Evolutionary conservation across 2,797 vertebrate species (phyloP).

Genomic region (Pterois miles): DNA sequence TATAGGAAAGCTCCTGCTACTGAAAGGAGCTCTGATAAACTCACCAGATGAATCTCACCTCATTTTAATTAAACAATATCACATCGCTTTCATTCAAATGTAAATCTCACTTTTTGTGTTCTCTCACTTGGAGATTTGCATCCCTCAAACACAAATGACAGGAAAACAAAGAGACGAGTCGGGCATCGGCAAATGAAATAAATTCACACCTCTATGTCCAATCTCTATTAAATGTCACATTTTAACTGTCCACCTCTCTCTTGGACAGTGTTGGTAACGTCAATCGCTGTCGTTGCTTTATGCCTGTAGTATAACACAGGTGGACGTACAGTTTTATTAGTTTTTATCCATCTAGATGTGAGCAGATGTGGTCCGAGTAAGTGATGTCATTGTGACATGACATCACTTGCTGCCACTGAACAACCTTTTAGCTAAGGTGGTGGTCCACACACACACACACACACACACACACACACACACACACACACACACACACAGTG

Average conservation of each 20-base stretch:
- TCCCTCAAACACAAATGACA: conserved; percentile 3
- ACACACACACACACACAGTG: not conserved
- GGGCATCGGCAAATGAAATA: not conserved
- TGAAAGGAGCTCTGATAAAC: conserved; percentile 20
- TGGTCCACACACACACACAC: not conserved
- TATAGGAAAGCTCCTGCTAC: not conserved
- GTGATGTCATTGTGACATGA: not conserved
- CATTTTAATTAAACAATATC: conserved; percentile 27
- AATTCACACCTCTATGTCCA: not conserved
- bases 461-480: not conserved
- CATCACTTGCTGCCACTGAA: not conserved
- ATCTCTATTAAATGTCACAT: not conserved
- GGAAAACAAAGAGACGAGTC: not conserved
- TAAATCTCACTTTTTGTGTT: conserved; percentile 9
- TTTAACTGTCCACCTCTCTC: not conserved
- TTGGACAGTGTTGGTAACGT: not conserved
- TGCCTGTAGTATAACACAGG: not conserved
- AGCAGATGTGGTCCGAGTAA: not conserved
- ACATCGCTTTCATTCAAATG: conserved; percentile 30
- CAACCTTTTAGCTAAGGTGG: not conserved
- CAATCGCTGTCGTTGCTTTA: not conserved
- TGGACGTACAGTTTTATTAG: not conserved
- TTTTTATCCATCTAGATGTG: not conserved
- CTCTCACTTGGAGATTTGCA: not conserved
- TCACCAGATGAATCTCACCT: not conserved